Conservation (phyloP, 2,888 invertebrate species). For the Pyralis farinalis region DNA sequence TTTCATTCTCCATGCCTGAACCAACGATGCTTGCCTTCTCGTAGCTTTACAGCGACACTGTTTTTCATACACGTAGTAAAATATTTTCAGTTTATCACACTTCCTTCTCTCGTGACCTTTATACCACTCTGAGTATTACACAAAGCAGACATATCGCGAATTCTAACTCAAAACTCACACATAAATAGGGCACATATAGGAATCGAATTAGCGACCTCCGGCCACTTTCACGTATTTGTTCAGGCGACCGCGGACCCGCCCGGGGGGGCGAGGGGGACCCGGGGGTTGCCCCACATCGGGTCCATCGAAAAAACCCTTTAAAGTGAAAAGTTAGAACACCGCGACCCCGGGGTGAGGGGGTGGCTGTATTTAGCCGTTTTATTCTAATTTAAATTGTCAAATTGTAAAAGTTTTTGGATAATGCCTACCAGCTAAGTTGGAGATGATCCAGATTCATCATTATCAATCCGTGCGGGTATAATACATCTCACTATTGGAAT, state of each 20-base stretch:
- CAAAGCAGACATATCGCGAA: slow-evolving; percentile 10
- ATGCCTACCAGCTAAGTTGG: too few species aligned
- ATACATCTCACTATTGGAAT: too few species aligned
- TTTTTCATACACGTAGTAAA: too few species aligned
- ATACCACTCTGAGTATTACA: not conserved
- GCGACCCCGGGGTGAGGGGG: slow-evolving; percentile 13
- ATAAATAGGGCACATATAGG: slow-evolving; percentile 26
- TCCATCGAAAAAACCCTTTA: slow-evolving; percentile 61
- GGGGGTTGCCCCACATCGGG: slow-evolving; percentile 18
- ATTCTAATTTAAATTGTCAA: slow-evolving; percentile 3
- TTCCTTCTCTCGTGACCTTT: too few species aligned
- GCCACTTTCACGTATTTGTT: slow-evolving; percentile 48
- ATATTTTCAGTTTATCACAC: too few species aligned
- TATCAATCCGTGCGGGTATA: too few species aligned
- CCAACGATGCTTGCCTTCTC: too few species aligned
- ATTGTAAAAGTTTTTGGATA: not conserved
- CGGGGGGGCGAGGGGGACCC: slow-evolving; percentile 14
- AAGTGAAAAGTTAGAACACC: slow-evolving; percentile 56
- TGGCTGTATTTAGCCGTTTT: slow-evolving; percentile 16
- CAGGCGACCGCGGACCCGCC: slow-evolving; percentile 37
- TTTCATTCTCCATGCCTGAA: too few species aligned
- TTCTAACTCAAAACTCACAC: slow-evolving; percentile 15
- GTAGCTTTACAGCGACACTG: too few species aligned
- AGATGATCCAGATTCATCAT: too few species aligned
- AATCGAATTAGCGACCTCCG: slow-evolving; percentile 50